These are phyloP conservation scores for Zaprionus nigranus DNA, from an alignment of 1,140 invertebrate genomes.

Conservation along the genomic window DNA sequence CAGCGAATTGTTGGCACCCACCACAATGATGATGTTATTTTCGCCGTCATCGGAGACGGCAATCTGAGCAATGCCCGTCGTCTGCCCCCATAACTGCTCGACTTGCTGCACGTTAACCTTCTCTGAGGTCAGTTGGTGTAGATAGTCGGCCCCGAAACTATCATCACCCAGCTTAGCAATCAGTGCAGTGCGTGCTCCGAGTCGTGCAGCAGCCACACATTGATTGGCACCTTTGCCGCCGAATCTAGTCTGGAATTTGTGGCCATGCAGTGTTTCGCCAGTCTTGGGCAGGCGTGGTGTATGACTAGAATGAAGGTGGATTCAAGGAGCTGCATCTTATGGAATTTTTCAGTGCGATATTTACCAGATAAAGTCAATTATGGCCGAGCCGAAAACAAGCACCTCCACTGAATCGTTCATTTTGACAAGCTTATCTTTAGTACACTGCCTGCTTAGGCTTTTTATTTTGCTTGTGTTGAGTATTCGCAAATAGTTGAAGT, in stretches of 20 bases:
- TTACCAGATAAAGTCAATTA: slow-evolving; percentile 93
- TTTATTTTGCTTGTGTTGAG: background rate
- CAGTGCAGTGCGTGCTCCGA: slow-evolving; percentile 92
- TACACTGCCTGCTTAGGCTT: background rate
- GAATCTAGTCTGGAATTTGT: slow-evolving; percentile 92
- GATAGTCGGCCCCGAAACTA: slow-evolving; percentile 91
- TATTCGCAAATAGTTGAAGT: slow-evolving; percentile 1
- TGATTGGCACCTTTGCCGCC: slow-evolving; percentile 99
- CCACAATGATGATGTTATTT: slow-evolving; percentile 96
- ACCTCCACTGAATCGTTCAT: slow-evolving; percentile 81
- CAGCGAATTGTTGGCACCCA: slow-evolving; percentile 93
- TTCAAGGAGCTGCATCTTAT: background rate
- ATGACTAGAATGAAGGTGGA: slow-evolving; percentile 88
- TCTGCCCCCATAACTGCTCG: slow-evolving; percentile 52
- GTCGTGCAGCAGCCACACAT: slow-evolving; percentile 93
- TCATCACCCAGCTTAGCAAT: slow-evolving; percentile 96
- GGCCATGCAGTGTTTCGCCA: slow-evolving; percentile 96
- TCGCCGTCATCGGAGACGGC: slow-evolving; percentile 92
- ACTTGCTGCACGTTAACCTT: slow-evolving; percentile 88
- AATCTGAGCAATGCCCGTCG: slow-evolving; percentile 93
- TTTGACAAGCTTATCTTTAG: slow-evolving; percentile 17
- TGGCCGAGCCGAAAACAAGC: slow-evolving; percentile 92
- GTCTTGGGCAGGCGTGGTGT: slow-evolving; percentile 91
- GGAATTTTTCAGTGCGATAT: slow-evolving; percentile 39
- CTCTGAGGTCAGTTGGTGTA: slow-evolving; percentile 88